Percentiles rank a stretch among this genome's conserved stretches.
phyloP scores from a whole-genome alignment of 1,140 invertebrate species.

The Penaeus japonicus region DNA sequence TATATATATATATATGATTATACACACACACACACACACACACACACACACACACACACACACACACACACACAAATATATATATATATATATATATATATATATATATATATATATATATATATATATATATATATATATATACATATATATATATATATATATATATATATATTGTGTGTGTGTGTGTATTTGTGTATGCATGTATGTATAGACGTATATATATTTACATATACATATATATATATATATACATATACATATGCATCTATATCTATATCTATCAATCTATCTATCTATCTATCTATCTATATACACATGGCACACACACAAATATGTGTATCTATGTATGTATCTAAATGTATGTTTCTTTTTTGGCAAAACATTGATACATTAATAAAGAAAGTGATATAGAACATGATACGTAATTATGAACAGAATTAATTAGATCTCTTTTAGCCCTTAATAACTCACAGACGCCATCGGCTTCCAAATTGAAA shows the following conservation, averaged over 20 bases:
- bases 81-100: neutral
- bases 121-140: neutral
- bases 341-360: too few relatives aligned
- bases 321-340: too few relatives aligned
- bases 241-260: neutral
- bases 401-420: too few relatives aligned
- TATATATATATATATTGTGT: neutral
- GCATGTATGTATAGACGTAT: neutral
- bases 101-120: neutral
- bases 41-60: neutral
- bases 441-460: too few relatives aligned
- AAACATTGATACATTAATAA: too few relatives aligned
- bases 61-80: slow-evolving; percentile 1
- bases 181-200: neutral
- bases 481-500: too few relatives aligned
- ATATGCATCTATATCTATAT: neutral
- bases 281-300: neutral
- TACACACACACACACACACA: slow-evolving; percentile 1
- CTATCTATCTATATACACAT: neutral
- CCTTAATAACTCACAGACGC: too few relatives aligned
- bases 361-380: too few relatives aligned
- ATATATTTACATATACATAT: neutral
- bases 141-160: neutral
- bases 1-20: neutral
- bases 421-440: too few relatives aligned